phyloP scores from a whole-genome alignment of 2,797 vertebrate genomes.

The Chiroxiphia lanceolata region DNA sequence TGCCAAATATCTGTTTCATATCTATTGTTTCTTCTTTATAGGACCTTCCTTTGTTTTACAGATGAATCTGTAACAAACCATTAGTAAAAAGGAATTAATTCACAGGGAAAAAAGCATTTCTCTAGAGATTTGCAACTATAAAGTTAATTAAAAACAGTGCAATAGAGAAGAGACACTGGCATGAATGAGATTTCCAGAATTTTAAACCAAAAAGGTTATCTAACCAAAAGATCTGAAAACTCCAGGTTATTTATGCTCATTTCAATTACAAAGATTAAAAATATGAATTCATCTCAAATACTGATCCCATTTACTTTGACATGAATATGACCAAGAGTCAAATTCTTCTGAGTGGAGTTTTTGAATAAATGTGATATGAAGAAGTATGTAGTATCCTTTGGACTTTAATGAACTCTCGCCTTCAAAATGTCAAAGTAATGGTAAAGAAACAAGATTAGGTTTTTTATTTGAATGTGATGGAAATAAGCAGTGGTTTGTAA shows the following conservation, averaged over 20 bases:
- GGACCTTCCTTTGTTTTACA: neutral
- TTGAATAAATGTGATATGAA: neutral
- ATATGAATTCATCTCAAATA: neutral
- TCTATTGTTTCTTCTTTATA: conserved; percentile 15
- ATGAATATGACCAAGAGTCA: neutral
- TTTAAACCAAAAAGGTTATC: neutral
- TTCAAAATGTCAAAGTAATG: neutral
- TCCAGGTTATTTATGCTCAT: neutral
- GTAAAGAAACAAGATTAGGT: neutral
- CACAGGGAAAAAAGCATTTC: neutral
- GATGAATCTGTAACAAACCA: neutral
- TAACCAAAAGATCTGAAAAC: neutral
- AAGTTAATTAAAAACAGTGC: neutral
- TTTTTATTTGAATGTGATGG: neutral
- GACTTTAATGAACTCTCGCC: neutral
- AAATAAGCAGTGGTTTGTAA: neutral
- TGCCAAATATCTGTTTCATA: conserved; percentile 17
- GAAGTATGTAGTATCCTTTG: neutral
- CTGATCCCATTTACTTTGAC: neutral
- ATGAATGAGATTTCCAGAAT: neutral
- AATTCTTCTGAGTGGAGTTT: neutral
- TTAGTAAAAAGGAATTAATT: conserved; percentile 13
- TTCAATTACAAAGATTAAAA: neutral
- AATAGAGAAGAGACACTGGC: neutral
- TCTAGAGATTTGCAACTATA: neutral